Percentiles rank a stretch among this genome's conserved stretches.
phyloP scores from a whole-genome alignment of 1,140 invertebrate genomes.

The Hypothenemus hampei region DNA sequence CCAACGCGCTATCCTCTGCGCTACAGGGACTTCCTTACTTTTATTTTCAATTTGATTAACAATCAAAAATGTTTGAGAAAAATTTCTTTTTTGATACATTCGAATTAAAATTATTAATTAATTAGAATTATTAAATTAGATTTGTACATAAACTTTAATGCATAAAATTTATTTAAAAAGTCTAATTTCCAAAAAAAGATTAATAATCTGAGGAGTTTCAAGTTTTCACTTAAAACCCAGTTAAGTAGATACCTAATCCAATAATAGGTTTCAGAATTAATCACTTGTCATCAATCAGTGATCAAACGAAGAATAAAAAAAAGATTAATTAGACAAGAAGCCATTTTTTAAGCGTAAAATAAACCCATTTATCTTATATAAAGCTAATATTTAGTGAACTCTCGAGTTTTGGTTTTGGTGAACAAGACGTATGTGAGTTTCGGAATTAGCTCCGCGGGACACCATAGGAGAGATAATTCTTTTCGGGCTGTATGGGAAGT shows the following conservation, averaged over 20 bases:
- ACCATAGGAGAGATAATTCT: slow-evolving; percentile 17
- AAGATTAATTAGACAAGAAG: slow-evolving; percentile 26
- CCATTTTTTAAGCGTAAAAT: slow-evolving; percentile 26
- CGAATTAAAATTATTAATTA: too few relatives aligned
- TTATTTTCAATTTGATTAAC: too few relatives aligned
- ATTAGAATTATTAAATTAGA: neutral
- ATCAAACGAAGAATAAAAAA: slow-evolving; percentile 14
- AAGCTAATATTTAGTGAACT: slow-evolving; percentile 27
- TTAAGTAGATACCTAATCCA: neutral
- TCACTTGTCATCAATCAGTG: slow-evolving; percentile 2
- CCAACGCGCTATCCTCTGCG: slow-evolving; percentile 62
- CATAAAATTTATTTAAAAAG: neutral
- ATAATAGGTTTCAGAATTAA: neutral
- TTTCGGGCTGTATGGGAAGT: slow-evolving; percentile 12
- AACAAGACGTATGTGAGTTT: slow-evolving; percentile 25
- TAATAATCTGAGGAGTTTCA: neutral
- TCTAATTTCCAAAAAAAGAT: neutral
- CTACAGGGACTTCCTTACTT: slow-evolving; percentile 62
- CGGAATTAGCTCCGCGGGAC: slow-evolving; percentile 23
- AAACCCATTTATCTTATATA: slow-evolving; percentile 25
- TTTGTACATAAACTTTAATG: neutral
- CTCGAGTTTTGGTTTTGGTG: slow-evolving; percentile 27
- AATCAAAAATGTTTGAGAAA: too few relatives aligned
- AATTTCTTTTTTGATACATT: too few relatives aligned
- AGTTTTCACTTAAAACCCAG: neutral